These are phyloP conservation scores for Melanostoma mellinum DNA, from an alignment of 2,888 invertebrate species.

Conservation along the genomic window DNA sequence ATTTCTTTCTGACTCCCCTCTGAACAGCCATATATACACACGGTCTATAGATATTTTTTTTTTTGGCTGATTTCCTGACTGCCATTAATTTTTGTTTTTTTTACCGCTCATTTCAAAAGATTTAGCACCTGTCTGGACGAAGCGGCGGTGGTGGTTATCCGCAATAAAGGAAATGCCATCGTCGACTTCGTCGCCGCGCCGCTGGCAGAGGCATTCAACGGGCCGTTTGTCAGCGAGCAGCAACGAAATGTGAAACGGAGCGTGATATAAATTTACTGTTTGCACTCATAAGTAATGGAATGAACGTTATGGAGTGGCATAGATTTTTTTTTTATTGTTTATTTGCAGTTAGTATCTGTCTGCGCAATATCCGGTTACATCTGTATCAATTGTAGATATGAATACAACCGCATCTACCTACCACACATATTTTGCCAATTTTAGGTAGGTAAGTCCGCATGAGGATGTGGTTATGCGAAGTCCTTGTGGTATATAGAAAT, in stretches of 20 bases:
- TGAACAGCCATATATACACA: neutral
- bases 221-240: slow-evolving; percentile 56
- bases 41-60: neutral
- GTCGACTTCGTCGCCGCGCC: neutral
- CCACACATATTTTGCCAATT: slow-evolving; percentile 49
- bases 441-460: slow-evolving; percentile 10
- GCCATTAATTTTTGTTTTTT: slow-evolving; percentile 55
- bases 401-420: neutral
- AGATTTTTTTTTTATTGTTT: slow-evolving; percentile 41
- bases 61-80: slow-evolving; percentile 54
- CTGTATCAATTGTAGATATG: slow-evolving; percentile 29
- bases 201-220: slow-evolving; percentile 28
- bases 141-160: slow-evolving; percentile 51
- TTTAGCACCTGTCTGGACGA: slow-evolving; percentile 70
- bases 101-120: slow-evolving; percentile 57
- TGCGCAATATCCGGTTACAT: slow-evolving; percentile 56
- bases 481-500: slow-evolving; percentile 48
- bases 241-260: slow-evolving; percentile 62
- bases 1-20: slow-evolving; percentile 27
- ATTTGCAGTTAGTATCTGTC: slow-evolving; percentile 59
- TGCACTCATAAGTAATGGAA: slow-evolving; percentile 51
- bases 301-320: slow-evolving; percentile 54
- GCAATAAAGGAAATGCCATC: slow-evolving; percentile 59
- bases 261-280: slow-evolving; percentile 69
- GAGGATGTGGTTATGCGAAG: slow-evolving; percentile 43